Conservation (phyloP, 2,797 vertebrate species). For the Onychomys torridus region DNA sequence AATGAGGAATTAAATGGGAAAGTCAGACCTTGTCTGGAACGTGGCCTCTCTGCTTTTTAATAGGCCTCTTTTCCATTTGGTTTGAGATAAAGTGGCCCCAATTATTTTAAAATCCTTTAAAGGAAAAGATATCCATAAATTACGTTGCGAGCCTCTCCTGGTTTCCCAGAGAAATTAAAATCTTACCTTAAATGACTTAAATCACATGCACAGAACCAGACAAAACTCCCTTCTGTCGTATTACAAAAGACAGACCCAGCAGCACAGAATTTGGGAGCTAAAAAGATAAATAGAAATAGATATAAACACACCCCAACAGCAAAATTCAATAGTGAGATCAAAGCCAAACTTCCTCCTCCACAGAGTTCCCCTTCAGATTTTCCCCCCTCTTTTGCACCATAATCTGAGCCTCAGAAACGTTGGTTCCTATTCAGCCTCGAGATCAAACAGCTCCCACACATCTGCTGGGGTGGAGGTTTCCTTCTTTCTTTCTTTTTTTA, state of each 20-base stretch:
- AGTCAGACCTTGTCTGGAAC: conserved; percentile 70
- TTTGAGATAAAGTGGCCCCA: conserved; percentile 75
- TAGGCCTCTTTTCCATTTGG: conserved; percentile 70
- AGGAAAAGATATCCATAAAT: conserved; percentile 79
- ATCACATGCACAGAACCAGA: conserved; percentile 72
- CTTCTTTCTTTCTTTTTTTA: conserved; percentile 76
- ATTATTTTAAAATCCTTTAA: conserved; percentile 78
- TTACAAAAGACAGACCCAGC: background rate
- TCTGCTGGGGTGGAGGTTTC: conserved; percentile 80
- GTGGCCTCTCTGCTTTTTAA: conserved; percentile 72
- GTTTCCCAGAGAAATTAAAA: conserved; percentile 78
- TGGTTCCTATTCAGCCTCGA: conserved; percentile 83
- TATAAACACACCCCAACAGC: conserved; percentile 76
- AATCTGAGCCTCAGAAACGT: conserved; percentile 85
- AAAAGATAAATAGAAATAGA: conserved; percentile 80
- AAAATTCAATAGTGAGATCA: conserved; percentile 84
- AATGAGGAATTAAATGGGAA: conserved; percentile 76
- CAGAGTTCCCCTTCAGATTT: conserved; percentile 80
- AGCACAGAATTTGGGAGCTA: conserved; percentile 68
- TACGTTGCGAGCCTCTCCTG: conserved; percentile 65
- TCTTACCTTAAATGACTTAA: conserved; percentile 73
- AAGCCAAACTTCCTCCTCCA: conserved; percentile 85
- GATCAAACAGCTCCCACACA: conserved; percentile 87
- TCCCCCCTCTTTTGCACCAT: conserved; percentile 75
- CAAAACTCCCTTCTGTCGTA: conserved; percentile 69